A percentile compares a stretch with the other conserved stretches of the same genome.
phyloP scores from a whole-genome alignment of 2,888 invertebrate genomes.

The Orchesellides sinensis region DNA sequence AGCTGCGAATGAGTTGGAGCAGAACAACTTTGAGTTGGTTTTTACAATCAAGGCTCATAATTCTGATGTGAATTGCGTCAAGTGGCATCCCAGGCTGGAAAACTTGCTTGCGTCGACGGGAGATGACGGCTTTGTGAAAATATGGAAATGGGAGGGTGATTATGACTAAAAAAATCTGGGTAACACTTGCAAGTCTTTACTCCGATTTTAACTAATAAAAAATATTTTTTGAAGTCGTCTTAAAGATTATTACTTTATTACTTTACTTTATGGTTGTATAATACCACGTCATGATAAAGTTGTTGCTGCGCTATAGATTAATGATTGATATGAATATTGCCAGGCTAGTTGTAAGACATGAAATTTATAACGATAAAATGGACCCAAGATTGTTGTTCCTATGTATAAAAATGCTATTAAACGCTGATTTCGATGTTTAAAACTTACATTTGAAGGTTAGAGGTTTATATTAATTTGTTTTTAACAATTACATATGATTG shows the following conservation, averaged over 20 bases:
- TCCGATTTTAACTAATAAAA: neutral
- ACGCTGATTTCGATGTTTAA: too few species aligned
- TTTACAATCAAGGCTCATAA: conserved; percentile 85
- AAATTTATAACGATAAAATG: too few species aligned
- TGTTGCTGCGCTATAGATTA: too few species aligned
- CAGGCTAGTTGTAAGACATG: neutral
- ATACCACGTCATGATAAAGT: too few species aligned
- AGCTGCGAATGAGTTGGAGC: conserved; percentile 52
- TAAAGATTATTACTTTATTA: neutral
- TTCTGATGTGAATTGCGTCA: conserved; percentile 94
- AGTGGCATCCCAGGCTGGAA: conserved; percentile 90
- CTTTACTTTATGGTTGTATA: neutral
- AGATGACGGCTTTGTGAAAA: conserved; percentile 93
- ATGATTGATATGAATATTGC: neutral
- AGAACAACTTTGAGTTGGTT: conserved; percentile 83
- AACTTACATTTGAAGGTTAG: too few species aligned
- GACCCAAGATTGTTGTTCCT: too few species aligned
- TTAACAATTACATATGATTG: too few species aligned
- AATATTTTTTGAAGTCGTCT: neutral
- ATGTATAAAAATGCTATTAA: too few species aligned
- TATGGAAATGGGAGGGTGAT: conserved; percentile 80
- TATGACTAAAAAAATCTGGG: too few species aligned
- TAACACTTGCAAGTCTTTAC: neutral
- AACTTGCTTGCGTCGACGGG: conserved; percentile 91
- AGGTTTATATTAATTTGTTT: too few species aligned